Base-by-base conservation (phyloP, 2,113 vertebrate genomes). In the Bufo bufo region DNA sequence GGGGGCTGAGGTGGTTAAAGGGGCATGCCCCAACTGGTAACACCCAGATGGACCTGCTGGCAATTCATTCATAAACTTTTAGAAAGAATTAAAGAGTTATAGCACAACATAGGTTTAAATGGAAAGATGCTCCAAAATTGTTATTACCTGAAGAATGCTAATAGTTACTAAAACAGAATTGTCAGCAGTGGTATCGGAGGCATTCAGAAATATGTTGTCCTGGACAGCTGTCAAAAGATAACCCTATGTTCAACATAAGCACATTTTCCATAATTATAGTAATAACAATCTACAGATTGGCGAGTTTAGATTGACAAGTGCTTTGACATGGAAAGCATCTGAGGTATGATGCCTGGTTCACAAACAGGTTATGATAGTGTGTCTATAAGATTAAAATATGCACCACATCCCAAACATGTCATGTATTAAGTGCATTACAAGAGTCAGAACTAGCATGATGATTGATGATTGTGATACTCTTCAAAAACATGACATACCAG, bases 341-440 rank as follows among this genome's bases (percentile, higher is more conserved):
- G 9, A 43, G 23, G n/a, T 71, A 43, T 71, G 33, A 43, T 43
- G 19, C 5, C 19, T 65, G 17, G 61, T 65, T 20, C 11, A 11
- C 66, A 71, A 43, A 71, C 43, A 43, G n/a, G 33, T 33, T 71
- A 3, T 43, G 23, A 71, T 71, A 71, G 23, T 43, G 12, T 71
- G 23, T 23, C 66, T 23, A 33, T 71, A 71, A 71, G 66, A 23
- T 71, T 43, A 71, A 43, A 33, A 71, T 43, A 33, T 14, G 11
- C 71, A 17, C 43, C 71, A 47, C 12, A 45, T 45, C 45, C 12
- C 43, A 17, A 45, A 13, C 43, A 74, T 74, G 71, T 74, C 43
- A 74, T 74, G 61, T 65, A 65, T n/a, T 65, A 65, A 65, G 61
- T 65, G 61, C 17, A 74, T 45, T 74, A 45, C 71, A 74, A 47